Conservation (phyloP, 92 coral and sea anemone species). For the Phymanthus crucifer region DNA sequence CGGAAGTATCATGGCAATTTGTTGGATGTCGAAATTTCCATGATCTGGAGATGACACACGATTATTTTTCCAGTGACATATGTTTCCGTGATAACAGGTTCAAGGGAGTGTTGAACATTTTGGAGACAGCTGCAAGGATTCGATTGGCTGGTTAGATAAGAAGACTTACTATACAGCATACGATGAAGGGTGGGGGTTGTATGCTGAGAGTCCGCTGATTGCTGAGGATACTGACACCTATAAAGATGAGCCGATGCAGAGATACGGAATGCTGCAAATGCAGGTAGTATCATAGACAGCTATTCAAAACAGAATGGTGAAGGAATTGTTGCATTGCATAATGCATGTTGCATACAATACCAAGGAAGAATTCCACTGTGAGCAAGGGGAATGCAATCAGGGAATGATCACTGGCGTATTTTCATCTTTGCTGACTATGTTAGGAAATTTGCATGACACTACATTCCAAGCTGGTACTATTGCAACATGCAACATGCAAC, state of each 20-base stretch:
- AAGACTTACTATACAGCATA: constrained; percentile 86
- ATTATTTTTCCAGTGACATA: background rate
- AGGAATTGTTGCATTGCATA: background rate
- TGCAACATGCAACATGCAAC: too few species aligned
- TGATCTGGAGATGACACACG: too few species aligned
- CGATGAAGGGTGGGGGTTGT: constrained; percentile 92
- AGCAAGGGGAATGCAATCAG: too few species aligned
- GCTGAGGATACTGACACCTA: constrained; percentile 83
- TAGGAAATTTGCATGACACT: too few species aligned
- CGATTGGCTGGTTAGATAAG: constrained; percentile 72
- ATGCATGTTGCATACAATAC: background rate
- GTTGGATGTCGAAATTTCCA: too few species aligned
- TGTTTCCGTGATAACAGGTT: constrained; percentile 44
- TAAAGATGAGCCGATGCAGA: constrained; percentile 76
- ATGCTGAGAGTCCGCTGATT: constrained; percentile 91
- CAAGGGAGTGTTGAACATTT: constrained; percentile 90
- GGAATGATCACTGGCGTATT: too few species aligned
- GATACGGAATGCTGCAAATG: constrained; percentile 90
- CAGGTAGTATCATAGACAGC: constrained; percentile 74
- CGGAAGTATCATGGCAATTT: too few species aligned
- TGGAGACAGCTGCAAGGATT: constrained; percentile 75
- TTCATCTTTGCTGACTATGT: too few species aligned
- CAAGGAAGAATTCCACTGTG: too few species aligned
- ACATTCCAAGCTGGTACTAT: too few species aligned
- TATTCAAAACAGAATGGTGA: constrained; percentile 54